Base-by-base conservation (phyloP, 2,888 invertebrate species). In the Hemicrepidius hirtus region DNA sequence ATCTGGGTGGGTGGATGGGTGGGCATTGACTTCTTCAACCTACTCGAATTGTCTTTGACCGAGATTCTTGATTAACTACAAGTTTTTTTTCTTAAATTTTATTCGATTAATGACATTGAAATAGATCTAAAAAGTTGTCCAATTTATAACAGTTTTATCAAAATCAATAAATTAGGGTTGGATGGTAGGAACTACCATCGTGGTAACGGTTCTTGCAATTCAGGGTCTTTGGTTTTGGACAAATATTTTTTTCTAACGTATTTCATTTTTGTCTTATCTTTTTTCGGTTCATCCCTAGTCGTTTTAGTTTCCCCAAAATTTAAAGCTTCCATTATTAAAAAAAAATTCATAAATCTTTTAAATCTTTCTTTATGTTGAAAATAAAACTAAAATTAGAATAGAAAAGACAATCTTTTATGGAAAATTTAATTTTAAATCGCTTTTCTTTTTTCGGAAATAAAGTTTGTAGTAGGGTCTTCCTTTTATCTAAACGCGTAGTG, bases 401-500 rank as follows among this genome's bases (percentile, higher is more conserved):
- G 59, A 68, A 59, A 60, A 60, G 35, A 50, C 68, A 24, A 21
- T 68, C 60, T 49, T 68, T 49, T 44, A 35, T 68, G 44, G 35
- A 49, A 59, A 68, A 60, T 32, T 68, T 68, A 68, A 68, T 68
- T 68, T 57, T 60, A 60, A 67, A 44, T 68, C 68, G 68, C 59
- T 44, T 32, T 59, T n/a, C n/a, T n/a, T 46, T 49, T 59, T 57
- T 57, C 44, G 44, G 41, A 60, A 59, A 41, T 59, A 35, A 62
- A 62, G 50, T 68, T 68, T 49, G 50, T 62, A 62, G 50, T 62
- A 62, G 50, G 53, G 37, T 62, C 50, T 40, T 53, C 69, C 46
- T 68, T n/a, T 72, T 67, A 68, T 67, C 67, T 68, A 63, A 72
- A 72, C 72, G 68, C 53, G 13, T 44, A 16, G 44, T 37, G 59